A percentile compares a stretch with the other conserved stretches of the same genome.
Conservation (phyloP, 2,888 invertebrate genomes). For the Xestoiulus laeticollis region DNA sequence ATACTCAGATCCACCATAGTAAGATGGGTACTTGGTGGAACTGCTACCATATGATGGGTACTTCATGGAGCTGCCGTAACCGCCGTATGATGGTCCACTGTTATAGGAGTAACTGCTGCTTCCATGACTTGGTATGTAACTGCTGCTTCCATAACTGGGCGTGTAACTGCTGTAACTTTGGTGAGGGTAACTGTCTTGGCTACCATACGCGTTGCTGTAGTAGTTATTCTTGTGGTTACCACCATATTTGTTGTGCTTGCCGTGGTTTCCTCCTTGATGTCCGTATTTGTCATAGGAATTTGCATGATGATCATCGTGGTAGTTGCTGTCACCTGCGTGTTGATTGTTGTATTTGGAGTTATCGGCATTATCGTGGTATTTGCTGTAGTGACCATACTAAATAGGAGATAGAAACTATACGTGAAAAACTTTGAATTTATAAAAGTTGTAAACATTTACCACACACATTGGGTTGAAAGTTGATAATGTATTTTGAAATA, state of each 20-base stretch:
- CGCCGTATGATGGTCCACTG: not conserved
- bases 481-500: too few relatives aligned
- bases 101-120: not conserved
- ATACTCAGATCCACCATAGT: too few relatives aligned
- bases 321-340: slow-evolving; percentile 5
- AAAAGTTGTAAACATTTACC: too few relatives aligned
- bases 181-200: not conserved
- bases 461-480: too few relatives aligned
- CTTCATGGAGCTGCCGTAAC: too few relatives aligned
- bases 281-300: slow-evolving; percentile 51
- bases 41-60: too few relatives aligned
- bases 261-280: not conserved
- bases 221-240: slow-evolving; percentile 49
- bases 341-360: slow-evolving; percentile 51
- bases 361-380: slow-evolving; percentile 49
- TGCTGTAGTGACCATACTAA: slow-evolving; percentile 44
- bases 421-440: too few relatives aligned
- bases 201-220: slow-evolving; percentile 23
- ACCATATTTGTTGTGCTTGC: slow-evolving; percentile 48
- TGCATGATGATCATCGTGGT: slow-evolving; percentile 45
- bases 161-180: slow-evolving; percentile 19
- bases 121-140: not conserved
- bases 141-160: not conserved
- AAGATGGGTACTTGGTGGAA: too few relatives aligned
- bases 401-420: not conserved